Percentiles rank a stretch among this genome's conserved stretches.
phyloP scores from a whole-genome alignment of 2,113 vertebrate species.

The Mesitornis unicolor region DNA sequence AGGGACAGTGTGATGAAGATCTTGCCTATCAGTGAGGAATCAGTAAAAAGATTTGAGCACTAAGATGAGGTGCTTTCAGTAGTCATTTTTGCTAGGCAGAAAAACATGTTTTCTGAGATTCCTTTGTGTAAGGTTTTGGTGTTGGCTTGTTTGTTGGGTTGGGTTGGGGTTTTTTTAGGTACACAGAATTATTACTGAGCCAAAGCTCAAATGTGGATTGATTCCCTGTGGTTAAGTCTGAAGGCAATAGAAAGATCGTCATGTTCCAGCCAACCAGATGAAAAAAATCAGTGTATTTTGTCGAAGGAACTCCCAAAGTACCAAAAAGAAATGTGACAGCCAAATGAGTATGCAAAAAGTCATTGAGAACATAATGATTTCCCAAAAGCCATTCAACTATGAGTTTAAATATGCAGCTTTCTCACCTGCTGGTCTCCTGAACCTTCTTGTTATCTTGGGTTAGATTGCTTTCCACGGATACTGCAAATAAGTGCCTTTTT shows the following conservation, averaged over 20 bases:
- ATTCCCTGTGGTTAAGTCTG: neutral
- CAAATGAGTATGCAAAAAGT: neutral
- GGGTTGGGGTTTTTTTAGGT: neutral
- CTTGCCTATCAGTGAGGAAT: neutral
- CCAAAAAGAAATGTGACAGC: neutral
- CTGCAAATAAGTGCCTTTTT: neutral
- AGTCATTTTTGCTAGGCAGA: neutral
- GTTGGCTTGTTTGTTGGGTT: neutral
- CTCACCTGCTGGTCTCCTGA: neutral
- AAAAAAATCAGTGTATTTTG: neutral
- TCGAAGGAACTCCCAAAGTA: neutral
- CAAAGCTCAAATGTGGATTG: neutral
- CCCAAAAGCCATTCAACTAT: neutral
- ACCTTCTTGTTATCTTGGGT: neutral
- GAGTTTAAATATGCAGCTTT: neutral
- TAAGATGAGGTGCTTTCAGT: neutral
- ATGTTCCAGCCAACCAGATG: neutral
- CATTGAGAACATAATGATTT: neutral
- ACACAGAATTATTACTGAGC: neutral
- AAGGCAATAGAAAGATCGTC: neutral
- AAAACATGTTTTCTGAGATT: neutral
- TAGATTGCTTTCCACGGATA: neutral
- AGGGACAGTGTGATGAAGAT: neutral
- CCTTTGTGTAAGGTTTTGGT: neutral
- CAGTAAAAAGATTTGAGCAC: neutral